Percentiles rank a stretch among this genome's conserved stretches.
phyloP scores from a whole-genome alignment of 2,888 invertebrate genomes.

The Ectobius pallidus region DNA sequence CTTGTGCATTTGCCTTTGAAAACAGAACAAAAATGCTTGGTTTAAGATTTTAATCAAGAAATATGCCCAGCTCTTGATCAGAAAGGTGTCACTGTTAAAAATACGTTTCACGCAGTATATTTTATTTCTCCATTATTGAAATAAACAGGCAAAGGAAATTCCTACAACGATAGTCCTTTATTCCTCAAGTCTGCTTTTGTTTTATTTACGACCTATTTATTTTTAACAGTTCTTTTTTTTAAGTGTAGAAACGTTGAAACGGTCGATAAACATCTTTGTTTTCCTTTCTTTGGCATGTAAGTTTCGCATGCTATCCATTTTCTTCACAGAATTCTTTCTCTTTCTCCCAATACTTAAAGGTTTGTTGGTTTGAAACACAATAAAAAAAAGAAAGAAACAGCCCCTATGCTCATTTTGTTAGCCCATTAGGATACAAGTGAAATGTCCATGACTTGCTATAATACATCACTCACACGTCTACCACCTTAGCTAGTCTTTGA shows the following conservation, averaged over 20 bases:
- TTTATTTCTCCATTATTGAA: not conserved
- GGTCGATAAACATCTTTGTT: constrained; percentile 41
- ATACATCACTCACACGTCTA: constrained; percentile 39
- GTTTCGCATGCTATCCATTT: constrained; percentile 42
- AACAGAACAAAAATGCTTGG: no score
- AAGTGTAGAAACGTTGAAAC: constrained; percentile 13
- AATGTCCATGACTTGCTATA: constrained; percentile 23
- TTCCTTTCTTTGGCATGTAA: constrained; percentile 32
- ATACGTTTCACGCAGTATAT: not conserved
- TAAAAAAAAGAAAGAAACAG: constrained; percentile 12
- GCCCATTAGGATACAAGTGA: constrained; percentile 41
- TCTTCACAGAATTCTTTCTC: constrained; percentile 39
- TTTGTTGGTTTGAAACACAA: not conserved
- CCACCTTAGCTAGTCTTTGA: constrained; percentile 32
- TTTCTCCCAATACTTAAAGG: constrained; percentile 27
- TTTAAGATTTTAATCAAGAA: no score
- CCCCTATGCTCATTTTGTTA: constrained; percentile 37
- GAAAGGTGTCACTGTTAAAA: not conserved
- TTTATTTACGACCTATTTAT: not conserved
- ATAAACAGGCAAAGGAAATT: not conserved
- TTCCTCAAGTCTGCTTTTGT: not conserved
- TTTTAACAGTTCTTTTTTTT: not conserved
- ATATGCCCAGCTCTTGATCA: not conserved
- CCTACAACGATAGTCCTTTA: not conserved
- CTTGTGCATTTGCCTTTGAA: no score